phyloP scores from a whole-genome alignment of 2,113 vertebrate genomes.

The Pungitius pungitius region DNA sequence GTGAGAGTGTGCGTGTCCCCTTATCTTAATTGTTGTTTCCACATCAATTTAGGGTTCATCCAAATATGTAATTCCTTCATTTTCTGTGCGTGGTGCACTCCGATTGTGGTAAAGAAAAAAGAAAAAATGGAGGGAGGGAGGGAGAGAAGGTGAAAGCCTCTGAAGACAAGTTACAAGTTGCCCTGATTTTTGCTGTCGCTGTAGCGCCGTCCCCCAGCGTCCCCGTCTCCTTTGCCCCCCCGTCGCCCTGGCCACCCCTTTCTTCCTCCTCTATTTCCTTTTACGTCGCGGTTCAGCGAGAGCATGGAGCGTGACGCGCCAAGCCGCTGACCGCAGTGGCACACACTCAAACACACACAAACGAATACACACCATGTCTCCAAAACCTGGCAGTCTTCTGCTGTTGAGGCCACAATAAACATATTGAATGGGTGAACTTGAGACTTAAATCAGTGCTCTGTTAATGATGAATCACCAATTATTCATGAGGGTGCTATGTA shows the following conservation, averaged over 20 bases:
- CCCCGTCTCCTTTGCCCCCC: conserved; percentile 13
- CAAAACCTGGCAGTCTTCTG: neutral
- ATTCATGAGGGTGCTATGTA: neutral
- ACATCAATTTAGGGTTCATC: conserved; percentile 28
- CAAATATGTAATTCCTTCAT: conserved; percentile 30
- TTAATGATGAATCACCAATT: conserved; percentile 11
- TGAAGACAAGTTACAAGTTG: neutral
- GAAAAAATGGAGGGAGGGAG: too few relatives aligned
- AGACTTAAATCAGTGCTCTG: neutral
- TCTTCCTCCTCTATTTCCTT: conserved; percentile 4
- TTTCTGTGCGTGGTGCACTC: neutral
- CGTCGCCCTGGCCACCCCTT: neutral
- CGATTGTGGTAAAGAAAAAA: neutral
- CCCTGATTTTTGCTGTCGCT: neutral
- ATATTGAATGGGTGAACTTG: neutral
- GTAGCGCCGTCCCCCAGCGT: neutral
- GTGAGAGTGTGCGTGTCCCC: conserved; percentile 1
- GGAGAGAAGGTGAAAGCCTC: neutral
- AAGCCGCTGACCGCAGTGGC: conserved; percentile 35
- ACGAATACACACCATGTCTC: neutral
- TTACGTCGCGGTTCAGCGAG: conserved; percentile 36
- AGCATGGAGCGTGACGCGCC: conserved; percentile 1
- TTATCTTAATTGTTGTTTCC: conserved; percentile 45
- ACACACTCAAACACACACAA: neutral
- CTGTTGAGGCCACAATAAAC: conserved; percentile 13